Conservation (phyloP, 2,113 vertebrate genomes). For the Myocastor coypus region DNA sequence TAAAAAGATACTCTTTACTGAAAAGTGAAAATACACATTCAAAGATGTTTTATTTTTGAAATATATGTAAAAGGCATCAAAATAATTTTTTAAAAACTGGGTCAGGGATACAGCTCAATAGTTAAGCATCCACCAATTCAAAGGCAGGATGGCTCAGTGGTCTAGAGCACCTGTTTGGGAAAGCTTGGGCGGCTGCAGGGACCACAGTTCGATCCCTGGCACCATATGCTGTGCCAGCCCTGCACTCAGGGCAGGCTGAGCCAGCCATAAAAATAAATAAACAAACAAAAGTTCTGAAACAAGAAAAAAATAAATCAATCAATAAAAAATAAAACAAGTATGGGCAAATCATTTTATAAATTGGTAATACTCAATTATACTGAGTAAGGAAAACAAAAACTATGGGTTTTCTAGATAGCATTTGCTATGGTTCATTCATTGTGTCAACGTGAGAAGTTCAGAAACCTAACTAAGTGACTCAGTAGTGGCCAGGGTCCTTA, state of each 20-base stretch:
- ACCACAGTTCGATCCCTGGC: no score
- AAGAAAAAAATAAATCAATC: no score
- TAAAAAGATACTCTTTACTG: conserved; percentile 51
- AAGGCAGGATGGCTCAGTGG: no score
- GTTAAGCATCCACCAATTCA: not conserved
- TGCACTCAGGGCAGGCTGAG: no score
- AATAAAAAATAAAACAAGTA: not conserved
- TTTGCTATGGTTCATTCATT: not conserved
- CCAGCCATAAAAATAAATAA: no score
- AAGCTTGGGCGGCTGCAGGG: no score
- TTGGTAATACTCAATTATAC: conserved; percentile 9
- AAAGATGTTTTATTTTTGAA: conserved; percentile 64
- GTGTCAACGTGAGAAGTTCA: not conserved
- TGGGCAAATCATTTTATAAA: conserved; percentile 2
- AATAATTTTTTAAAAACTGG: not conserved
- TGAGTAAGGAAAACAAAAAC: conserved; percentile 12
- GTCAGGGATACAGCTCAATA: not conserved
- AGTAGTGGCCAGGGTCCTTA: not conserved
- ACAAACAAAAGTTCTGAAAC: no score
- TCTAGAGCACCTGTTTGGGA: no score
- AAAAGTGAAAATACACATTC: conserved; percentile 60
- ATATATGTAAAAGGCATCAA: conserved; percentile 62
- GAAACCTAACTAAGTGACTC: not conserved
- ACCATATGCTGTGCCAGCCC: no score
- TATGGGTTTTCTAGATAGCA: not conserved